Evolutionary conservation across 2,888 invertebrate species (phyloP).

Genomic region (Plusia festucae): DNA sequence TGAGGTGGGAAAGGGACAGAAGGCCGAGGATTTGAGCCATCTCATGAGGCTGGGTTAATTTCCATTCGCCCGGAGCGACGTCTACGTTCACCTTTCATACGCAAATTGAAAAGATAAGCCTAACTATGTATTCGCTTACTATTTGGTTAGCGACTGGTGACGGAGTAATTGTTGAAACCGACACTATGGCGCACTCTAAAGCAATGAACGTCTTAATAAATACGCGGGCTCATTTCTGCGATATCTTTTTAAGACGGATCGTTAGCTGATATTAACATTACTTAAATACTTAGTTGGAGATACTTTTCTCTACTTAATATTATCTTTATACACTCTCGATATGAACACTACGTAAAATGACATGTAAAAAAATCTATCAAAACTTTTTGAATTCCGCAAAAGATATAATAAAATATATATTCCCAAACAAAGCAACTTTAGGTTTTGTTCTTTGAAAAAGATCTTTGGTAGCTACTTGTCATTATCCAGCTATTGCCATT

Average conservation of each 20-base stretch:
- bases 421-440: too few species aligned
- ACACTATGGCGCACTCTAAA: not conserved
- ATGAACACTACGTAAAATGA: too few species aligned
- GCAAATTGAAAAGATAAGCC: conserved; percentile 81
- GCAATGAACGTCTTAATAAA: conserved; percentile 4
- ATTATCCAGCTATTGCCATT: not conserved
- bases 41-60: conserved; percentile 84
- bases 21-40: conserved; percentile 73
- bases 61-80: conserved; percentile 82
- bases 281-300: not conserved
- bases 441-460: too few species aligned
- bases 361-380: too few species aligned
- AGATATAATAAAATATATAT: too few species aligned
- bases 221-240: not conserved
- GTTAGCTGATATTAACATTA: not conserved
- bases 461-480: not conserved
- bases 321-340: too few species aligned
- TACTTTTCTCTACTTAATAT: not conserved
- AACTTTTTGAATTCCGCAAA: too few species aligned
- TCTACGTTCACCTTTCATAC: conserved; percentile 79
- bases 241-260: not conserved
- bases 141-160: conserved; percentile 47
- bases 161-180: conserved; percentile 48
- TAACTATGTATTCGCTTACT: conserved; percentile 69
- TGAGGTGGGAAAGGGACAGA: conserved; percentile 67